phyloP scores from a whole-genome alignment of 2,888 invertebrate species.

The Mesochorus sp. region DNA sequence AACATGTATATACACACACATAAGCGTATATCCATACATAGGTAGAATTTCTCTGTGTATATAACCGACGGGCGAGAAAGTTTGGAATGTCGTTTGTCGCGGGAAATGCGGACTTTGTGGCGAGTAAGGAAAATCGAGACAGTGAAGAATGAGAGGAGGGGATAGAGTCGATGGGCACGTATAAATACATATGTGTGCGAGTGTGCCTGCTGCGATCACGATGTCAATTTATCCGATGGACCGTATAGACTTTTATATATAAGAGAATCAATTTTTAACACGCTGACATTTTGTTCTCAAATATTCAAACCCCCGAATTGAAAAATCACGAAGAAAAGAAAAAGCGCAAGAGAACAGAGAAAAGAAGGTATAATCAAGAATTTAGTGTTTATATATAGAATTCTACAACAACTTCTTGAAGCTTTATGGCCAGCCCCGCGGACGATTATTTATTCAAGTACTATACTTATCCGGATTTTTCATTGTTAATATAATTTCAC shows the following conservation, averaged over 20 bases:
- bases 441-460: no score
- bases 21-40: not conserved
- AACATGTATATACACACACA: not conserved
- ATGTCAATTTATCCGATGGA: conserved; percentile 47
- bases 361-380: no score
- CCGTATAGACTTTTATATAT: conserved; percentile 14
- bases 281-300: conserved; percentile 35
- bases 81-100: conserved; percentile 52
- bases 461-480: no score
- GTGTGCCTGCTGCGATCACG: conserved; percentile 15
- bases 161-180: not conserved
- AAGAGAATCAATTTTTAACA: conserved; percentile 41
- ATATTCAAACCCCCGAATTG: conserved; percentile 29
- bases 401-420: no score
- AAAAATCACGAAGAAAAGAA: not conserved
- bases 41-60: not conserved
- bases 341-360: not conserved
- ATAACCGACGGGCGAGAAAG: conserved; percentile 50
- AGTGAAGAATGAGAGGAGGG: conserved; percentile 21
- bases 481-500: no score
- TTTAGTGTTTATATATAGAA: no score
- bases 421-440: no score
- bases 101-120: conserved; percentile 22
- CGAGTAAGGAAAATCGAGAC: conserved; percentile 30
- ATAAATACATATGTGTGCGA: not conserved